Evolutionary conservation across 1,140 invertebrate genomes (phyloP).

Genomic region (Drosophila lini): DNA sequence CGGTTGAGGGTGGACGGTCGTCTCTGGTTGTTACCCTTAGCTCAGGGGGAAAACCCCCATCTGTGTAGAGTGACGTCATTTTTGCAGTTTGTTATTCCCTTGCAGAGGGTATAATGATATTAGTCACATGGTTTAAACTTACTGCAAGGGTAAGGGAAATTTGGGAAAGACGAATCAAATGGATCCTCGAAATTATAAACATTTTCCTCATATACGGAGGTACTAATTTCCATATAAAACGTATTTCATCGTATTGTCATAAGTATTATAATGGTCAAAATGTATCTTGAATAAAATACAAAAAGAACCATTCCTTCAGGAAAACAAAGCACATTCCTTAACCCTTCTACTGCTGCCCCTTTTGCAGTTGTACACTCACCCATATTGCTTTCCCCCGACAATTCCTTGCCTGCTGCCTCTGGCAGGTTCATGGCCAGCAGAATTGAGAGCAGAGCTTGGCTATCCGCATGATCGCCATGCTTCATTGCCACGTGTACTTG

Average conservation of each 20-base stretch:
- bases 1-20: slow-evolving; percentile 21
- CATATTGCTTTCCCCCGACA: slow-evolving; percentile 1
- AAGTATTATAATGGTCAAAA: too few species aligned
- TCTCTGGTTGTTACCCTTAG: slow-evolving; percentile 20
- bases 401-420: neutral
- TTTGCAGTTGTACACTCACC: slow-evolving; percentile 43
- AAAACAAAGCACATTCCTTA: neutral
- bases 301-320: neutral
- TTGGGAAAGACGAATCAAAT: too few species aligned
- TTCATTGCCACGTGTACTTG: slow-evolving; percentile 43
- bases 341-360: too few species aligned
- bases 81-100: slow-evolving; percentile 19
- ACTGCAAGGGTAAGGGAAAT: too few species aligned
- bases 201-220: too few species aligned
- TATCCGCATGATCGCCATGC: slow-evolving; percentile 40
- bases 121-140: neutral
- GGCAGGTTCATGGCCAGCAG: slow-evolving; percentile 32
- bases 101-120: neutral
- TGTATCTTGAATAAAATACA: too few species aligned
- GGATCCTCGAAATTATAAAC: too few species aligned
- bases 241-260: too few species aligned
- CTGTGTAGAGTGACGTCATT: slow-evolving; percentile 27
- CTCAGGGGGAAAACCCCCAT: neutral
- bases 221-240: too few species aligned
- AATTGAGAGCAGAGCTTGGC: slow-evolving; percentile 35